Evolutionary conservation across 2,797 vertebrate species (phyloP), one percentile per base, ranked within the genome.

Genomic region (Triplophysa yarkandensis): DNA sequence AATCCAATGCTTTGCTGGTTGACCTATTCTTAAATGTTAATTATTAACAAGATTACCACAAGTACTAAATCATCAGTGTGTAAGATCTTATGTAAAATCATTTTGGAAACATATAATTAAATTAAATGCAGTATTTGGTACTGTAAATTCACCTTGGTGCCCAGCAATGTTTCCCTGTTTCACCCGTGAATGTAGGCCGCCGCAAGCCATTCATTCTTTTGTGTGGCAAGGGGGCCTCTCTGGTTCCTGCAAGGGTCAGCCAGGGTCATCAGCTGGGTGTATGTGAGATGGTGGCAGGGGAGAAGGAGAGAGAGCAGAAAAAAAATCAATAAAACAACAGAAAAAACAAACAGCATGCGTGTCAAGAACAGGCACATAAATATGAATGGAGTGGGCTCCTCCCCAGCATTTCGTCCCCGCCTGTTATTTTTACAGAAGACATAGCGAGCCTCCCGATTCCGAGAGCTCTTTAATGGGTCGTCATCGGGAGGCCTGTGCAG

Each of bases 151-250:
- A 72, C 77, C 86, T 85, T 84, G 83, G 82, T 81, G 68, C 83
- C 83, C 80, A 88, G 92, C 91, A 93, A 92, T 91, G 90, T 88
- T 85, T 86, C 89, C 89, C 92, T 93, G 92, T 93, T 92, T 86
- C 85, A 82, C 83, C 52, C 82, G 86, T 92, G 91, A 92, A 92
- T 92, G 88, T 88, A 84, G 79, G 80, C 87, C 88, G 88, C 90
- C 87, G 86, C 84, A 83, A 91, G 90, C 89, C 88, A 90, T 91
- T 92, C 89, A 90, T 84, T 85, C 88, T 87, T 90, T 91, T 91
- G 89, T 91, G 83, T 88, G 86, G 82, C 82, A 80, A 81, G 87
- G 89, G 88, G 87, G 86, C 88, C 86, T 13, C 82, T 79, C 58
- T 67, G 25, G 77, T 67, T 83, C 81, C 84, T 86, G 84, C 81